Percentiles rank a stretch among this genome's conserved stretches.
phyloP scores from a whole-genome alignment of 30 jellyfish, hydroid and myxozoan genomes.

The Hydra vulgaris region DNA sequence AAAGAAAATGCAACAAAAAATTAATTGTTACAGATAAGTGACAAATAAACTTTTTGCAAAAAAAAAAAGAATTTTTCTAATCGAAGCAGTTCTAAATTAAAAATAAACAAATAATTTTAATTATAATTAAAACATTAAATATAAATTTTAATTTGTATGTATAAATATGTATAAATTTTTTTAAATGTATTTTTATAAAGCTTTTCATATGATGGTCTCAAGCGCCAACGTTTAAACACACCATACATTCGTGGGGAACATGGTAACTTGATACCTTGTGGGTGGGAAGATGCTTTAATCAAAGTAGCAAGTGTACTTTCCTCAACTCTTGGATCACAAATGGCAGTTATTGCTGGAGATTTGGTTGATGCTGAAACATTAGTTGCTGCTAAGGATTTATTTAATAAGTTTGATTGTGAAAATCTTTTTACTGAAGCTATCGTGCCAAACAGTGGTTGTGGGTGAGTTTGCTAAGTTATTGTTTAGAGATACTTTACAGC shows the following conservation, averaged over 20 bases:
- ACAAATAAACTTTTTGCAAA: too few species aligned
- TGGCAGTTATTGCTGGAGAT: conserved; percentile 97
- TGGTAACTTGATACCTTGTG: conserved; percentile 72
- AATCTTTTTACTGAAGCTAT: conserved; percentile 87
- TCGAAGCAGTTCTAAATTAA: too few species aligned
- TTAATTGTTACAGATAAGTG: too few species aligned
- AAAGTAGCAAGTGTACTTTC: conserved; percentile 83
- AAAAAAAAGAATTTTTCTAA: too few species aligned
- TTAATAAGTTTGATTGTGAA: conserved; percentile 71
- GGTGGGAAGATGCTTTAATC: conserved; percentile 96
- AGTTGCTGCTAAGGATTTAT: conserved; percentile 80
- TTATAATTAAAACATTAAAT: too few species aligned
- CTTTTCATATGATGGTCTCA: conserved; percentile 95
- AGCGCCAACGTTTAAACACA: conserved; percentile 79
- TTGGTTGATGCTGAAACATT: conserved; percentile 92
- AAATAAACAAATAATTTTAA: too few species aligned
- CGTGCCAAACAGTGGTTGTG: conserved; percentile 85
- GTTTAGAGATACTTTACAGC: too few species aligned
- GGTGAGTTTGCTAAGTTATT: conserved; percentile 30
- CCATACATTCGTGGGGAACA: conserved; percentile 80
- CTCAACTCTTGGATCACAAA: conserved; percentile 43
- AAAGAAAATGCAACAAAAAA: too few species aligned
- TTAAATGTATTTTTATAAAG: conserved; percentile 12
- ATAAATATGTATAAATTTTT: too few species aligned
- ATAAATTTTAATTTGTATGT: too few species aligned